phyloP scores from a whole-genome alignment of 2,888 invertebrate species.

The Heterodera filipjevi region DNA sequence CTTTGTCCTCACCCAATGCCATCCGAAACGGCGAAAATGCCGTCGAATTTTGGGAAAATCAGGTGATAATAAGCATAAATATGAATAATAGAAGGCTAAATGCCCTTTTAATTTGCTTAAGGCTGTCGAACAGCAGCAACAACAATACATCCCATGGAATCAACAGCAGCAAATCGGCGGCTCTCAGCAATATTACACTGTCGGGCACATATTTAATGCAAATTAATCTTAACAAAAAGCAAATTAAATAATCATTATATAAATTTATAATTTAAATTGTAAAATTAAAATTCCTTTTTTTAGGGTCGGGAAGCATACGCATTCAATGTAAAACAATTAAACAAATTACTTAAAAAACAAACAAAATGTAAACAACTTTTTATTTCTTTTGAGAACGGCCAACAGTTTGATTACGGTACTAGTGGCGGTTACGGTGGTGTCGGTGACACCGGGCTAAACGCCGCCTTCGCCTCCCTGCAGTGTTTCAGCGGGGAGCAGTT shows the following conservation, averaged over 20 bases:
- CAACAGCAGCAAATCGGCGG: not conserved
- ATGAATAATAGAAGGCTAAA: not conserved
- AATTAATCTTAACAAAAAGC: too few relatives aligned
- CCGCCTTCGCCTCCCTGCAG: conserved; percentile 51
- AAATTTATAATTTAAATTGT: too few relatives aligned
- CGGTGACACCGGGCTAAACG: conserved; percentile 38
- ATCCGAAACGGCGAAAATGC: not conserved
- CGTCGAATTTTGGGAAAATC: not conserved
- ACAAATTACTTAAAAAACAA: too few relatives aligned
- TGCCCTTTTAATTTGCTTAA: not conserved
- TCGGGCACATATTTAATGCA: not conserved
- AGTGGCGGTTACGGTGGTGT: not conserved
- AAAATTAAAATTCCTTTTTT: not conserved
- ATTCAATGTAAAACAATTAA: too few relatives aligned
- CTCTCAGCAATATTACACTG: not conserved
- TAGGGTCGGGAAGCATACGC: not conserved
- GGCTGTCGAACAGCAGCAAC: conserved; percentile 9
- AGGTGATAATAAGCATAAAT: not conserved
- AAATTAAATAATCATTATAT: too few relatives aligned
- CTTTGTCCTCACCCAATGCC: not conserved
- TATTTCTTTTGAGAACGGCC: too few relatives aligned
- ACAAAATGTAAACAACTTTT: too few relatives aligned
- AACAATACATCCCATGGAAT: not conserved
- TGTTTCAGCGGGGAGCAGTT: conserved; percentile 61
- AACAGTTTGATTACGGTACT: not conserved